Evolutionary conservation across 2,113 vertebrate species (phyloP).

Genomic region (Synodontis membranacea): DNA sequence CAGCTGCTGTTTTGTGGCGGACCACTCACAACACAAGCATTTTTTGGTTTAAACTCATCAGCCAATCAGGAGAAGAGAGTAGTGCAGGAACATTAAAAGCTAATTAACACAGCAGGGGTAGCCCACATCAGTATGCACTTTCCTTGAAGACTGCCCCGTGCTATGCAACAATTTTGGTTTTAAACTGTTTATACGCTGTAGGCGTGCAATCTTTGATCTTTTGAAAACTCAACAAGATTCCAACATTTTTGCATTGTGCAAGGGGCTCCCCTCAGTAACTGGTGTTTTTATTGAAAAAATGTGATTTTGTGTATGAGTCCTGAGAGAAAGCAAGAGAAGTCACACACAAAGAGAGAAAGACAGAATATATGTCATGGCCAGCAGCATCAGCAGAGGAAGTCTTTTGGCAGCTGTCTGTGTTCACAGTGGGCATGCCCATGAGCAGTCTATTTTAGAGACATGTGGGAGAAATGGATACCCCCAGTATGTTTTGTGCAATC

Average conservation of each 20-base stretch:
- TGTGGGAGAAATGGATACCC: slow-evolving; percentile 46
- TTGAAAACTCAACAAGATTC: not conserved
- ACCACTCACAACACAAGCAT: slow-evolving; percentile 53
- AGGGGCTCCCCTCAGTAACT: not conserved
- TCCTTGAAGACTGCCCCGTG: slow-evolving; percentile 43
- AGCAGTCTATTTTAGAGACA: slow-evolving; percentile 55
- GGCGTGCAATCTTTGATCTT: slow-evolving; percentile 16
- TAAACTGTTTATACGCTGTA: slow-evolving; percentile 32
- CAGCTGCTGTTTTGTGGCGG: slow-evolving; percentile 49
- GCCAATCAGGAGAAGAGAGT: slow-evolving; percentile 45
- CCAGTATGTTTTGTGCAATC: slow-evolving; percentile 31
- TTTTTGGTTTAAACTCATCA: slow-evolving; percentile 55
- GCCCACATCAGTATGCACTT: slow-evolving; percentile 33
- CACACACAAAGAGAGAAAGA: not conserved
- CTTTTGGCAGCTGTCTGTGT: slow-evolving; percentile 48
- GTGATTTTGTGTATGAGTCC: not conserved
- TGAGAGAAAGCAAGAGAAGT: not conserved
- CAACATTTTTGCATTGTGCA: not conserved
- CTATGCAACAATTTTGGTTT: slow-evolving; percentile 24
- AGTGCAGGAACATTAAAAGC: slow-evolving; percentile 53
- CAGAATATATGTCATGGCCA: slow-evolving; percentile 33
- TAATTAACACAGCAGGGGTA: slow-evolving; percentile 47
- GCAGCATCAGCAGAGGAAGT: slow-evolving; percentile 46
- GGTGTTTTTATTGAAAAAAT: not conserved
- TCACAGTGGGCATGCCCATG: slow-evolving; percentile 53